A percentile compares a stretch with the other conserved stretches of the same genome.
These are phyloP conservation scores for Astyanax mexicanus DNA, from an alignment of 2,797 vertebrate genomes.

Conservation along the genomic window DNA sequence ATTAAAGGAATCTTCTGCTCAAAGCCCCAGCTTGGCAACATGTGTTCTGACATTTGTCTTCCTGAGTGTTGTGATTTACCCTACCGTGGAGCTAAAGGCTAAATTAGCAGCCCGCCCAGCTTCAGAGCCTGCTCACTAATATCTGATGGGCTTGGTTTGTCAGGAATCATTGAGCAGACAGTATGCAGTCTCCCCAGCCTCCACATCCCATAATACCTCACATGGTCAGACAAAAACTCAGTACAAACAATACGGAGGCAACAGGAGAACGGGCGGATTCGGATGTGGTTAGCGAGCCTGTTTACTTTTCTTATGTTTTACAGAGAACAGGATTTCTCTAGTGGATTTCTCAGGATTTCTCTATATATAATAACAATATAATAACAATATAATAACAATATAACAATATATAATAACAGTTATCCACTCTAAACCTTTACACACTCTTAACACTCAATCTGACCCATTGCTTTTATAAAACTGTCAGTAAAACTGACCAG, in stretches of 20 bases:
- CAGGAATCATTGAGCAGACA: conserved; percentile 69
- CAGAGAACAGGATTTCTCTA: too few relatives aligned
- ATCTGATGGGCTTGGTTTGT: conserved; percentile 71
- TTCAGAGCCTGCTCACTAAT: conserved; percentile 72
- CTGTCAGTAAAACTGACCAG: too few relatives aligned
- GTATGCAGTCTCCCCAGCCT: conserved; percentile 61
- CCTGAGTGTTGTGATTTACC: conserved; percentile 84
- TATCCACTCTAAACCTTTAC: too few relatives aligned
- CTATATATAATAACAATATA: too few relatives aligned
- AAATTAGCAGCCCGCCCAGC: conserved; percentile 81
- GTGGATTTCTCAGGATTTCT: too few relatives aligned
- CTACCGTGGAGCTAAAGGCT: conserved; percentile 82
- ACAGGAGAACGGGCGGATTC: not conserved
- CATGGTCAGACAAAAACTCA: conserved; percentile 8
- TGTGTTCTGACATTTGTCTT: conserved; percentile 88
- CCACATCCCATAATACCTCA: conserved; percentile 3
- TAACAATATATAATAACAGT: too few relatives aligned
- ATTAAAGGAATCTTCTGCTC: conserved; percentile 85
- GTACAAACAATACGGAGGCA: conserved; percentile 21
- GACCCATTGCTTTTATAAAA: too few relatives aligned
- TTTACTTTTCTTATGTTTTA: too few relatives aligned
- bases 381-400: too few relatives aligned
- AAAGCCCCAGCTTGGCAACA: conserved; percentile 83
- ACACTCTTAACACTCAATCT: too few relatives aligned
- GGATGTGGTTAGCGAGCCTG: not conserved